Evolutionary conservation across 2,113 vertebrate genomes (phyloP).

Genomic region (Cephalopterus ornatus): DNA sequence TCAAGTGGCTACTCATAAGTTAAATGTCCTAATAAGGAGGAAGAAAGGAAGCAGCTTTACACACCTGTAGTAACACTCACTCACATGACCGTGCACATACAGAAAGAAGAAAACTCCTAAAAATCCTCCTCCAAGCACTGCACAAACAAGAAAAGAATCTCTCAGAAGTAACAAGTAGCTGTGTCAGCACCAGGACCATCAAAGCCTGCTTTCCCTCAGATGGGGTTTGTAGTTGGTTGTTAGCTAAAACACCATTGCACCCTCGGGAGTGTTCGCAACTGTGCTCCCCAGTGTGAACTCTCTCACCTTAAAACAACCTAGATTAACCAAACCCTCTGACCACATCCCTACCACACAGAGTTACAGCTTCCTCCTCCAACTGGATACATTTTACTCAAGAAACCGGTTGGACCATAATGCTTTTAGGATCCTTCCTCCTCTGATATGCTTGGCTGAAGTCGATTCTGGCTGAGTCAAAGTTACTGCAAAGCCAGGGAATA

Average conservation of each 20-base stretch:
- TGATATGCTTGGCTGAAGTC: background rate
- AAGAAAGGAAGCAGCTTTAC: background rate
- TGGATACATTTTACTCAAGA: background rate
- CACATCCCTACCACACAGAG: background rate
- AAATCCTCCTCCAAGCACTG: background rate
- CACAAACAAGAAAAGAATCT: background rate
- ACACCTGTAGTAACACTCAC: background rate
- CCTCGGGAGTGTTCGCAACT: rapidly evolving
- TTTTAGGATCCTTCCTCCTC: background rate
- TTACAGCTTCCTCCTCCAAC: background rate
- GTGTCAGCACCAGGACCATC: background rate
- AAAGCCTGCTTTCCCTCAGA: background rate
- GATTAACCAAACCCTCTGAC: background rate
- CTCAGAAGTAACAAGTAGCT: background rate
- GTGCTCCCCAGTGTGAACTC: background rate
- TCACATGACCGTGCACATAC: rapidly evolving
- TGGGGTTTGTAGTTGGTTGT: background rate
- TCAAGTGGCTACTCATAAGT: background rate
- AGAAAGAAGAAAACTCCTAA: background rate
- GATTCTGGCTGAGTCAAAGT: background rate
- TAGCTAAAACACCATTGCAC: background rate
- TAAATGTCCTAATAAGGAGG: background rate
- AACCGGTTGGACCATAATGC: background rate
- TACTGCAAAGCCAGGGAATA: background rate
- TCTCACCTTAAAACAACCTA: rapidly evolving